Base-by-base conservation (phyloP, 2,797 vertebrate genomes). In the Manis pentadactyla region DNA sequence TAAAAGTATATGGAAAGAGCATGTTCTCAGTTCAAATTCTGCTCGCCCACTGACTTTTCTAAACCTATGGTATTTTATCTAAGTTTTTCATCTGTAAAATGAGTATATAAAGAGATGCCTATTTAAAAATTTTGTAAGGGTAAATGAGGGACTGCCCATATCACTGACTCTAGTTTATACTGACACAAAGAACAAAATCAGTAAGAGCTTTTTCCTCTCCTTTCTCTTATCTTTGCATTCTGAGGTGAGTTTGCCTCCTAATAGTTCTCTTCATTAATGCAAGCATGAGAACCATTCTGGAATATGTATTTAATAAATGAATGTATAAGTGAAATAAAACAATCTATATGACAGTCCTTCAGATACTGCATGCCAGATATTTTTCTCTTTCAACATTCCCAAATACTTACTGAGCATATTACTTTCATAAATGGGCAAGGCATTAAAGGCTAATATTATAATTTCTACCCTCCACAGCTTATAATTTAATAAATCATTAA, bases 31-130 rank as follows among this genome's bases (percentile, higher is more conserved):
- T 79, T 93, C 73, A 96, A 59, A 79, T 51, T 90, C n/a, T 74
- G 42, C 14, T 81, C 42, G 19, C 87, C 49, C 21, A 34, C 49
- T 75, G 69, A 66, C 39, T 87, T 86, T 85, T 7, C 51, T 55
- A 74, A 55, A 19, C 18, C 49, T 21, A 87, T 46, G 8, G 12
- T 31, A 66, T 75, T 79, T 84, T 84, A 55, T 46, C 57, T 75
- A 75, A 75, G 17, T 61, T 39, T 82, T 68, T 61, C 34, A 66
- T 42, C n/a, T 77, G n/a, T 90, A 77, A 93, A 96, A 79, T 31
- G n/a, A 71, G n/a, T 27, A 46, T 46, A 46, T 11, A 64, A 23
- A 61, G 17, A 85, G 61, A 77, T 37, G 19, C 0, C 18, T 71
- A 49, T 46, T 63, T 91, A 64, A 46, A 55, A 73, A 39, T 87